Evolutionary conservation across 2,888 invertebrate genomes (phyloP), one percentile per base, ranked within the genome.

Genomic region (Unio delphinus): DNA sequence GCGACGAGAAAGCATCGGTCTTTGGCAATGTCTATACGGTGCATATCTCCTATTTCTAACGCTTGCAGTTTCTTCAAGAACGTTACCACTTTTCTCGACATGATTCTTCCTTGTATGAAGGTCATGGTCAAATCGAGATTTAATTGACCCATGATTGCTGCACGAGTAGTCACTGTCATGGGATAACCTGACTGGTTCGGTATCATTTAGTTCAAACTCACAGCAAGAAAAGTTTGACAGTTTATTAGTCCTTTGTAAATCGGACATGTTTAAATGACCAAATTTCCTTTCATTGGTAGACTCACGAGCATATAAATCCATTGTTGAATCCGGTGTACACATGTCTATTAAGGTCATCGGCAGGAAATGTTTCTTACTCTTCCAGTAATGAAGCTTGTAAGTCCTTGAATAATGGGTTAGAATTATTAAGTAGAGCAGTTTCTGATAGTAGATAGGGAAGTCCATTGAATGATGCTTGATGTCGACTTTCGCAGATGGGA

Each of bases 51-150:
- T 28, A 28, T 4, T 28, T 2, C 28, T 28, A 3, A 2, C 28
- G 2, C 4, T 28, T 28, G 28, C 74, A 7, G 71, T 70, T 18
- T 61, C 68, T 18, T 77, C 72, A 17, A 82, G 63, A 15, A 78
- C 34, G 20, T 67, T 57, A 3, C 78, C 60, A 55, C 75, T 76
- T 67, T 73, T 78, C 65, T 81, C 79, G 17, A 81, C 78, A 55
- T 74, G 61, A 65, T 80, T 75, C 69, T 79, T 81, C 58, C 79
- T 78, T 59, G 57, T 74, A 57, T 80, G 80, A 34, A 77, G 69
- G 55, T 77, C 73, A 67, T 74, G 72, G 73, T 81, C 81, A 73
- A 79, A 83, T 67, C 78, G 76, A 68, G 64, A 69, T 69, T 83
- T 80, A 20, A 83, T 72, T 68, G 73, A 74, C 59, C 74, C 73